Percentiles rank a stretch among this genome's conserved stretches.
phyloP scores from a whole-genome alignment of 2,888 invertebrate genomes.

The Omphaloscelis lunosa region DNA sequence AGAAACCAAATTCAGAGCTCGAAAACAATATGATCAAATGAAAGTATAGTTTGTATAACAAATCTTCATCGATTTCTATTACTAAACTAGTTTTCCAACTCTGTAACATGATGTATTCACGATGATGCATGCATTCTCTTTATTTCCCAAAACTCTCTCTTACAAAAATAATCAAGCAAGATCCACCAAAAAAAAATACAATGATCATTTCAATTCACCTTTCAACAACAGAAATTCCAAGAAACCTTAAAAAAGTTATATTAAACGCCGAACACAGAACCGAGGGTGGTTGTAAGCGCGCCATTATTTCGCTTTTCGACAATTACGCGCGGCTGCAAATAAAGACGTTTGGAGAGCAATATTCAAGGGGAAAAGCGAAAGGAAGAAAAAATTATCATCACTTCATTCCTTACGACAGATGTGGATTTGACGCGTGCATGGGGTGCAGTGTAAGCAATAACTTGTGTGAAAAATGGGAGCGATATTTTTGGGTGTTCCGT shows the following conservation, averaged over 20 bases:
- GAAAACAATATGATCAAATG: not conserved
- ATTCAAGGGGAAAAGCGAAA: constrained; percentile 73
- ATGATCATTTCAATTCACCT: constrained; percentile 63
- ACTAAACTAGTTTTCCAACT: constrained; percentile 15
- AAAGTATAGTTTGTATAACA: not conserved
- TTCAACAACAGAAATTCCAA: constrained; percentile 55
- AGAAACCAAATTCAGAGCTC: not conserved
- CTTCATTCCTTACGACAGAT: constrained; percentile 71
- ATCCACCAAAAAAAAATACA: constrained; percentile 26
- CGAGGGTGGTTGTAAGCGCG: constrained; percentile 65
- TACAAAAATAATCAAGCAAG: constrained; percentile 21
- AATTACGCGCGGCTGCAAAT: constrained; percentile 78
- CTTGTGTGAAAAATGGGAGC: constrained; percentile 7
- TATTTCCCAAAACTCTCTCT: constrained; percentile 4
- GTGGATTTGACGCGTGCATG: constrained; percentile 41
- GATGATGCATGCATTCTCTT: not conserved
- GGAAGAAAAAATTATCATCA: constrained; percentile 83
- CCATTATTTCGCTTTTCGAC: constrained; percentile 75
- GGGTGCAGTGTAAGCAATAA: constrained; percentile 38
- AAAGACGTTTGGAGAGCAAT: constrained; percentile 78
- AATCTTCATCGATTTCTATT: not conserved
- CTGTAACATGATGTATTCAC: no score
- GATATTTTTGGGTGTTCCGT: constrained; percentile 14
- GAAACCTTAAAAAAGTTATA: constrained; percentile 64
- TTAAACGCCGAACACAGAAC: constrained; percentile 52